Evolutionary conservation across 2,113 vertebrate genomes (phyloP).

Genomic region (Rhinolophus sinicus): DNA sequence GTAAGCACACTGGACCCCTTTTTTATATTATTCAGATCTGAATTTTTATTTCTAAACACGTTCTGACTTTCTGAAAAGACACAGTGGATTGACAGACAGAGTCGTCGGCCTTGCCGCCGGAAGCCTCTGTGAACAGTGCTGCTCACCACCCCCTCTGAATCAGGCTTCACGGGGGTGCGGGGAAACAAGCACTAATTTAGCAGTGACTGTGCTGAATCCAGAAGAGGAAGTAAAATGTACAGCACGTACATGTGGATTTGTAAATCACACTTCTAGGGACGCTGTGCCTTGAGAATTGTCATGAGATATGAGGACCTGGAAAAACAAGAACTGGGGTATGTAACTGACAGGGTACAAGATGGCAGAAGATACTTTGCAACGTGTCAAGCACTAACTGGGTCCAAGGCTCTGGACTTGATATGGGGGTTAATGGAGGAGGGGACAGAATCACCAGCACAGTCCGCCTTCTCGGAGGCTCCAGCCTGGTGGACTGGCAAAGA

Average conservation of each 20-base stretch:
- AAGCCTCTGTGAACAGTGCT: background rate
- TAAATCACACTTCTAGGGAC: background rate
- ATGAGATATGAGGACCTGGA: background rate
- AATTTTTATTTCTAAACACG: constrained; percentile 9
- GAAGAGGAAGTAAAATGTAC: background rate
- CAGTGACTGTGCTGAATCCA: background rate
- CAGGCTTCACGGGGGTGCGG: background rate
- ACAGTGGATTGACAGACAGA: background rate
- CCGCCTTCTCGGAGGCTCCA: background rate
- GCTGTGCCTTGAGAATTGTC: background rate
- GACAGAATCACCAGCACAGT: background rate
- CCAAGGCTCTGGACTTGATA: background rate
- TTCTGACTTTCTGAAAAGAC: constrained; percentile 6
- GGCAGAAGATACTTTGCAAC: background rate
- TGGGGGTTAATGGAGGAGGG: background rate
- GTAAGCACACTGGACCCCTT: background rate
- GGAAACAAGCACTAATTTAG: background rate
- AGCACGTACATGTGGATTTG: background rate
- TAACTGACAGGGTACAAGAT: no score
- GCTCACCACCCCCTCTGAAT: fast-evolving
- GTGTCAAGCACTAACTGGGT: background rate
- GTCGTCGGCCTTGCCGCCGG: background rate
- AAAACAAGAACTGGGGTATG: background rate
- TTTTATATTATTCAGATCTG: background rate
- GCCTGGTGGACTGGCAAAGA: background rate